Percentiles rank a stretch among this genome's conserved stretches.
These are phyloP conservation scores for Buceros bicornis DNA, from an alignment of 2,797 vertebrate genomes.

Conservation along the genomic window DNA sequence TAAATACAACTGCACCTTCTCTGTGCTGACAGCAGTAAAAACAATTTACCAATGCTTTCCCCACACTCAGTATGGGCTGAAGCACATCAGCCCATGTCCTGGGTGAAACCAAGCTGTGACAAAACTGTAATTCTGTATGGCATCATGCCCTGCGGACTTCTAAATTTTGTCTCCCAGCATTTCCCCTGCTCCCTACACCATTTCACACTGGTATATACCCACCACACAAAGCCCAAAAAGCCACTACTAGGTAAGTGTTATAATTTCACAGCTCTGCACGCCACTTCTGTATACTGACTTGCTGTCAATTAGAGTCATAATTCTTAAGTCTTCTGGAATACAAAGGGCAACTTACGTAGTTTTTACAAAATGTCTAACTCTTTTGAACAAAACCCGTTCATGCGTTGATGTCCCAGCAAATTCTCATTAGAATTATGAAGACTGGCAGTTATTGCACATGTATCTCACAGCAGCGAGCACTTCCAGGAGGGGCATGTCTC, in stretches of 20 bases:
- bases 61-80: not conserved
- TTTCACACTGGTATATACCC: not conserved
- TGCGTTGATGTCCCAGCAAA: not conserved
- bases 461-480: not conserved
- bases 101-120: rapidly evolving
- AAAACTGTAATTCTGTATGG: not conserved
- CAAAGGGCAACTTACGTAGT: not conserved
- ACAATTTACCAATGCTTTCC: not conserved
- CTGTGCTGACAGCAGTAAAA: not conserved
- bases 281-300: not conserved
- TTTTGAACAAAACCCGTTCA: not conserved
- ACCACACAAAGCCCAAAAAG: not conserved
- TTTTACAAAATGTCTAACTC: not conserved
- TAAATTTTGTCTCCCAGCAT: not conserved
- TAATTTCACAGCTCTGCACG: not conserved
- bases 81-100: rapidly evolving
- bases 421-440: not conserved
- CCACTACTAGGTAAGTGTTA: not conserved
- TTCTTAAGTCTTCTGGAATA: not conserved
- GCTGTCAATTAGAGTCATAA: not conserved
- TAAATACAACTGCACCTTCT: not conserved
- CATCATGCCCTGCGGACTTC: rapidly evolving
- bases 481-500: not conserved
- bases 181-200: not conserved
- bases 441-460: not conserved